A percentile compares a stretch with the other conserved stretches of the same genome.
Evolutionary conservation across 2,888 invertebrate species (phyloP).

Genomic region (Dryadula phaetusa): DNA sequence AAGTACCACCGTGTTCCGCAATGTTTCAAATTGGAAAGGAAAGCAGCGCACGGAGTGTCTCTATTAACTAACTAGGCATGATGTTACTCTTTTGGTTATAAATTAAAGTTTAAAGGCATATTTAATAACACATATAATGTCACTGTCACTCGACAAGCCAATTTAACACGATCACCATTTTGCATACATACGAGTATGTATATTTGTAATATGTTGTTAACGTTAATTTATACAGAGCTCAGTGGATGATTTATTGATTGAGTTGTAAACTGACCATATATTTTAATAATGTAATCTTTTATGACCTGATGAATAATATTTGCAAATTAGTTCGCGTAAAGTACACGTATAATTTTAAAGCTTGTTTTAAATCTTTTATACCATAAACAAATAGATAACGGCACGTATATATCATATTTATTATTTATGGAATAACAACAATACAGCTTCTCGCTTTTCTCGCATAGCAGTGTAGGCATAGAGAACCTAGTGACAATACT

Average conservation of each 20-base stretch:
- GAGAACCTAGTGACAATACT: too few relatives aligned
- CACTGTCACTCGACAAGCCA: constrained; percentile 4
- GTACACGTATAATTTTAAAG: neutral
- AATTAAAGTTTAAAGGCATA: neutral
- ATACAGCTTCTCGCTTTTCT: too few relatives aligned
- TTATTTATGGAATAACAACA: too few relatives aligned
- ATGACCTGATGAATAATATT: neutral
- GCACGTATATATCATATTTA: too few relatives aligned
- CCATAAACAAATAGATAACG: too few relatives aligned
- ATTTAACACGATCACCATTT: constrained; percentile 1
- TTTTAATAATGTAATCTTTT: constrained; percentile 15
- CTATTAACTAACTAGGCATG: too few relatives aligned
- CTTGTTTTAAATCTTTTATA: neutral
- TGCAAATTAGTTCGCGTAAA: neutral
- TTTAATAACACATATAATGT: neutral
- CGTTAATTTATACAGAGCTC: constrained; percentile 2
- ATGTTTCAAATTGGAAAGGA: too few relatives aligned
- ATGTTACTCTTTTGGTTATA: too few relatives aligned
- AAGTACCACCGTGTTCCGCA: too few relatives aligned
- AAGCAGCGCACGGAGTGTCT: too few relatives aligned
- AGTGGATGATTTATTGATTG: constrained; percentile 10
- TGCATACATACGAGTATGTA: too few relatives aligned
- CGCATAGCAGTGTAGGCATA: too few relatives aligned
- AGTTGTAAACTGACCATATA: constrained; percentile 5
- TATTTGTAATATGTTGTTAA: constrained; percentile 20